Conservation (phyloP, 2,797 vertebrate genomes). For the Catostomus latipinnis region DNA sequence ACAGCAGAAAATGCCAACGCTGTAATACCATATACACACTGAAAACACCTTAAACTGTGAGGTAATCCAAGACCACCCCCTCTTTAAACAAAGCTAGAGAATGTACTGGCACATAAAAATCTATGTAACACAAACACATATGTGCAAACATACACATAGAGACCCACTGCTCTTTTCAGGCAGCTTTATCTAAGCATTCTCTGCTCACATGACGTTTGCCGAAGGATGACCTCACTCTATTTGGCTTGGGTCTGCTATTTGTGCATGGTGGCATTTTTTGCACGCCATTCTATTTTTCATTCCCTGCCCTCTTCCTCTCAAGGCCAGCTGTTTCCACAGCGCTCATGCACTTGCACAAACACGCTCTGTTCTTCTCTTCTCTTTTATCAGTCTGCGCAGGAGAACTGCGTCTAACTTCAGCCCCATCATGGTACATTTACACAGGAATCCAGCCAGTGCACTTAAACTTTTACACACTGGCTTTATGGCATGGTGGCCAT, state of each 20-base stretch:
- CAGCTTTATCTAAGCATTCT: neutral
- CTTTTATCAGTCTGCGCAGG: conserved; percentile 60
- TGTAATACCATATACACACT: neutral
- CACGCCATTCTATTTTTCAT: conserved; percentile 50
- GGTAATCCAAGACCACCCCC: neutral
- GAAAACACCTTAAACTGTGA: conserved; percentile 23
- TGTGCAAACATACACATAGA: neutral
- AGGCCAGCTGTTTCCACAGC: conserved; percentile 67
- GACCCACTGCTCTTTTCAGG: neutral
- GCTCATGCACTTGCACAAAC: conserved; percentile 52
- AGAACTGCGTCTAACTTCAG: conserved; percentile 25
- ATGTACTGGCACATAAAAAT: neutral
- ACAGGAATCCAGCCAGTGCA: conserved; percentile 41
- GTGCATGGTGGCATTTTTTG: conserved; percentile 25
- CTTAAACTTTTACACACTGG: conserved; percentile 31
- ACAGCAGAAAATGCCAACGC: conserved; percentile 62
- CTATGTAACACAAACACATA: neutral
- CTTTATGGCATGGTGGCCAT: conserved; percentile 18
- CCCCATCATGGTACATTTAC: conserved; percentile 48
- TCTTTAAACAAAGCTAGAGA: neutral
- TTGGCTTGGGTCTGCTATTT: conserved; percentile 34
- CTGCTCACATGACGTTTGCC: conserved; percentile 4
- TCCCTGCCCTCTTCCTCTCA: conserved; percentile 53
- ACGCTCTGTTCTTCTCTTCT: conserved; percentile 58
- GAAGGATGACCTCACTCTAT: conserved; percentile 38